Base-by-base conservation (phyloP, 2,888 invertebrate genomes). In the Notodonta ziczac region DNA sequence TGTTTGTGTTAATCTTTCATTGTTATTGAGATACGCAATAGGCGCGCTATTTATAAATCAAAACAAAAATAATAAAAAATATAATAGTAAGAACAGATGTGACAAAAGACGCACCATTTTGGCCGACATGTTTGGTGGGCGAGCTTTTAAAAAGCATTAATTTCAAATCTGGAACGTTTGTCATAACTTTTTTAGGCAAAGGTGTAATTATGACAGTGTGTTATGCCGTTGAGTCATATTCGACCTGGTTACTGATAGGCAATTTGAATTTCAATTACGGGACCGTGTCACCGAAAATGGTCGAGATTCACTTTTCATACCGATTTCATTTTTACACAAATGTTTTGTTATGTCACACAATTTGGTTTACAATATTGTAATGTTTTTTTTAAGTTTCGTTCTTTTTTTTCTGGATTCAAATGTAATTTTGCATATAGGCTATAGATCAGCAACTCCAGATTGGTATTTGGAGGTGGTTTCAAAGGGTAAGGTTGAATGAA, bases 211-310 rank as follows among this genome's bases (percentile, higher is more conserved):
- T 52, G 52, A 32, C 12, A 32, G 32, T 32, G 12, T 52, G 52
- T 12, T 16, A 51, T 51, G 50, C 50, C 46, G 46, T 46, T 46
- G 50, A 50, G 32, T 52, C 52, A 52, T 52, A 32, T 32, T 50
- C 8, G 52, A 52, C 32, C 24, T 13, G 32, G 32, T 52, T 50
- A 16, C 50, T 3, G 52, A 13, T 52, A 52, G 52, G 32, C 52
- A 52, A 52, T 52, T 52, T 52, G 32, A 52, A 52, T 52, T 52
- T 52, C 32, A 52, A 52, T 52, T 13, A 13, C 24, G 32, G 32
- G 52, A 32, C 52, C 12, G 52, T 32, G 52, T 52, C 52, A 52
- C 52, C 52, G 32, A 24, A 52, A 12, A 52, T 52, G 32, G 52
- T 52, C 5, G 8, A 52, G 52, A 52, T 52, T 52, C 52, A 52